phyloP scores from a whole-genome alignment of 2,888 invertebrate species.

The Trilocha varians region DNA sequence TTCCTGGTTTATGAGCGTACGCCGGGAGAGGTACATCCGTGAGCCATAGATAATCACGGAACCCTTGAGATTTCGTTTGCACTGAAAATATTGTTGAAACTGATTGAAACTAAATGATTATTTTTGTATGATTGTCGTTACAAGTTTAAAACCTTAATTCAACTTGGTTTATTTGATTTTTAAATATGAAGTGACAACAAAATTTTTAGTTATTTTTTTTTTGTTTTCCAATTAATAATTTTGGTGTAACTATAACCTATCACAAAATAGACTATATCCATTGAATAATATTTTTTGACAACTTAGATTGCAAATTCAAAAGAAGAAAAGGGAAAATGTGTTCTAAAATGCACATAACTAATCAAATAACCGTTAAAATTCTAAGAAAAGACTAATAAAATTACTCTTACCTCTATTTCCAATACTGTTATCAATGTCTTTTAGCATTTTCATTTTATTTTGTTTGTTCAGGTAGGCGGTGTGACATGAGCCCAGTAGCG shows the following conservation, averaged over 20 bases:
- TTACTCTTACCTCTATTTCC: conserved; percentile 34
- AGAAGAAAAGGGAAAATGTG: neutral
- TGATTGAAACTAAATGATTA: no score
- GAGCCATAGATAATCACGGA: conserved; percentile 30
- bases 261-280: no score
- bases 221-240: no score
- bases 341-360: neutral
- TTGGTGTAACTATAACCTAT: no score
- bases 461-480: conserved; percentile 41
- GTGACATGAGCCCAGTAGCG: conserved; percentile 28
- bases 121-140: no score
- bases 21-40: conserved; percentile 47
- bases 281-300: no score
- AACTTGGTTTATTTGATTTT: no score
- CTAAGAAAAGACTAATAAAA: neutral
- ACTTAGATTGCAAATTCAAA: no score
- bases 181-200: no score
- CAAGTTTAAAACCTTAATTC: no score
- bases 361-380: neutral
- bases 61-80: conserved; percentile 16
- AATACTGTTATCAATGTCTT: conserved; percentile 41
- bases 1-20: conserved; percentile 59
- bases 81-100: no score
- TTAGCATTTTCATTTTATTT: conserved; percentile 38
- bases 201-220: no score